Evolutionary conservation across 2,797 vertebrate species (phyloP).

Genomic region (Pelodytes ibericus): DNA sequence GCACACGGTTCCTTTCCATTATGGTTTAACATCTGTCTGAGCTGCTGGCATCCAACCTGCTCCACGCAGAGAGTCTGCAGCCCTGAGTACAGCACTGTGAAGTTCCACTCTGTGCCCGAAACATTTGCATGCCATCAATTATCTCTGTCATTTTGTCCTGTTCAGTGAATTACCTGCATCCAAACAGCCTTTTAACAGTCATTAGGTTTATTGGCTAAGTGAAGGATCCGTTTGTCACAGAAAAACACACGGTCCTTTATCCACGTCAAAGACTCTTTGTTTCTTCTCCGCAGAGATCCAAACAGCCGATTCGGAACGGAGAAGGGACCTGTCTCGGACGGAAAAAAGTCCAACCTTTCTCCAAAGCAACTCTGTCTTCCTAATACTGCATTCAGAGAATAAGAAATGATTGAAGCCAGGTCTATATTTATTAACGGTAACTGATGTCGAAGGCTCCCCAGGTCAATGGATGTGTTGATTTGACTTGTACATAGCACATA

Average conservation of each 20-base stretch:
- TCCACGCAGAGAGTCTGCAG: constrained; percentile 54
- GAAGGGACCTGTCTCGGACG: too few relatives aligned
- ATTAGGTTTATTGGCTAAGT: constrained; percentile 45
- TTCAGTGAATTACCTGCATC: constrained; percentile 26
- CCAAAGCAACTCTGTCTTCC: too few relatives aligned
- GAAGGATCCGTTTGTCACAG: constrained; percentile 33
- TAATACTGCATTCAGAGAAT: too few relatives aligned
- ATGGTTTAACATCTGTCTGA: constrained; percentile 96
- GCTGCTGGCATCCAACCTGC: constrained; percentile 89
- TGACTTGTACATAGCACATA: too few relatives aligned
- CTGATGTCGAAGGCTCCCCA: too few relatives aligned
- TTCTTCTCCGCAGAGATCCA: constrained; percentile 6
- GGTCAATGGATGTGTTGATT: too few relatives aligned
- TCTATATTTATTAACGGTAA: too few relatives aligned
- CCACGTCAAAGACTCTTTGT: constrained; percentile 28
- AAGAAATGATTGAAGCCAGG: too few relatives aligned
- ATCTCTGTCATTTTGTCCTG: constrained; percentile 36
- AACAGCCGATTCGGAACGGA: too few relatives aligned
- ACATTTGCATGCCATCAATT: constrained; percentile 53
- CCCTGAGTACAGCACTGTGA: constrained; percentile 17
- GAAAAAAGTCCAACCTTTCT: too few relatives aligned
- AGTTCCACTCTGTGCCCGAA: not conserved
- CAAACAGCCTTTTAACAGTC: constrained; percentile 33
- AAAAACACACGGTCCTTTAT: constrained; percentile 28
- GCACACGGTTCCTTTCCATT: constrained; percentile 88